Conservation (phyloP, 2,797 vertebrate genomes). For the Hydrolagus colliei region DNA sequence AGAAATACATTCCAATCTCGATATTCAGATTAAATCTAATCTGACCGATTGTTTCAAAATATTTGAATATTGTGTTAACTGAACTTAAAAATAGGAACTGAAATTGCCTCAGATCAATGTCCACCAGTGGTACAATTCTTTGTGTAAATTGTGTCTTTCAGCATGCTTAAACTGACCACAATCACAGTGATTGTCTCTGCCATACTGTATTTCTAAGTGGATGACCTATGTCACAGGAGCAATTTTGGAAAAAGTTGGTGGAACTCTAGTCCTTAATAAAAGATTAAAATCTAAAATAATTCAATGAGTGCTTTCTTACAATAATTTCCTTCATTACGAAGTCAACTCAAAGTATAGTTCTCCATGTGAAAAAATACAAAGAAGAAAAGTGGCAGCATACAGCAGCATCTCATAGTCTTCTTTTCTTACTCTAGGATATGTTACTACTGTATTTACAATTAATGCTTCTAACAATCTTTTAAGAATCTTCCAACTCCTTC, state of each 20-base stretch:
- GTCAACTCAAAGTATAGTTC: not conserved
- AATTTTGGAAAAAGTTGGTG: not conserved
- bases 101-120: not conserved
- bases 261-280: not conserved
- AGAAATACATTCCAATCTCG: slow-evolving; percentile 14
- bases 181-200: too few species aligned
- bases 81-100: not conserved
- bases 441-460: not conserved
- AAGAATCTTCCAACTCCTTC: not conserved
- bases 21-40: not conserved
- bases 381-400: not conserved
- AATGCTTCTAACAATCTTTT: not conserved
- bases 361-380: not conserved
- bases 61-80: not conserved
- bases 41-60: not conserved
- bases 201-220: not conserved
- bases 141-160: not conserved
- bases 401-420: not conserved
- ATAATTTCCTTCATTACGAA: too few species aligned
- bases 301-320: not conserved
- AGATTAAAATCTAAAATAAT: slow-evolving; percentile 4
- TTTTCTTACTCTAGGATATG: not conserved
- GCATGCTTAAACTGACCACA: not conserved
- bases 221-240: not conserved
- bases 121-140: not conserved